Percentiles rank a stretch among this genome's conserved stretches.
phyloP scores from a whole-genome alignment of 2,113 vertebrate genomes.

The Cnemophilus loriae region DNA sequence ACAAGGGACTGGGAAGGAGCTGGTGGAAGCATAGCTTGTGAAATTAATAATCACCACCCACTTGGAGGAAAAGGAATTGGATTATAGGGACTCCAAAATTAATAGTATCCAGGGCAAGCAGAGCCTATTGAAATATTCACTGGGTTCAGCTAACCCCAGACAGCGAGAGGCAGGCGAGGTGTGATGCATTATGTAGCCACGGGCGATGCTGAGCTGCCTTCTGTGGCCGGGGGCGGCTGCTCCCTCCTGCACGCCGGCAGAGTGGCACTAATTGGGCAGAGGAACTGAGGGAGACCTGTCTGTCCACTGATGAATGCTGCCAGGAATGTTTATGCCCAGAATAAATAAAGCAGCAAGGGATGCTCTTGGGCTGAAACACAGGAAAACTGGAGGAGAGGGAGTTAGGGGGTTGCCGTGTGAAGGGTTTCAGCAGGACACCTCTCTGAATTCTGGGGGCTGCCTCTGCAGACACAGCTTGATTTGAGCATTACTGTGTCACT shows the following conservation, averaged over 20 bases:
- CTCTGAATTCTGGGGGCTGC: not conserved
- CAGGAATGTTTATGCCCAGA: not conserved
- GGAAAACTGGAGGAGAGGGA: not conserved
- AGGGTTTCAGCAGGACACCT: not conserved
- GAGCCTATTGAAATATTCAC: conserved; percentile 53
- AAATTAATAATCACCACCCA: conserved; percentile 66
- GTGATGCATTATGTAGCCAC: not conserved
- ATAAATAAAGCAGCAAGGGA: not conserved
- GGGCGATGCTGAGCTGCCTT: not conserved
- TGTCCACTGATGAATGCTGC: not conserved
- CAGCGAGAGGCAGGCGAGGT: not conserved
- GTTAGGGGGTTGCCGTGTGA: accelerated
- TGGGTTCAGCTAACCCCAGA: not conserved
- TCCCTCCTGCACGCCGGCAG: not conserved
- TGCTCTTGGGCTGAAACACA: not conserved
- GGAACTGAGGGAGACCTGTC: not conserved
- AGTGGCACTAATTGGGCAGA: not conserved
- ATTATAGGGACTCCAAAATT: conserved; percentile 54
- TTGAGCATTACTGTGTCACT: not conserved
- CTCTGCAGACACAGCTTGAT: not conserved
- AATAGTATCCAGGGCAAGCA: conserved; percentile 45
- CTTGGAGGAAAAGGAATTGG: conserved; percentile 59
- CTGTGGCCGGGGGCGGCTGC: not conserved
- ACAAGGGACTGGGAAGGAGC: conserved; percentile 46
- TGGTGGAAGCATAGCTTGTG: conserved; percentile 45